These are phyloP conservation scores for Tichodroma muraria DNA, from an alignment of 2,113 vertebrate species.

Conservation along the genomic window DNA sequence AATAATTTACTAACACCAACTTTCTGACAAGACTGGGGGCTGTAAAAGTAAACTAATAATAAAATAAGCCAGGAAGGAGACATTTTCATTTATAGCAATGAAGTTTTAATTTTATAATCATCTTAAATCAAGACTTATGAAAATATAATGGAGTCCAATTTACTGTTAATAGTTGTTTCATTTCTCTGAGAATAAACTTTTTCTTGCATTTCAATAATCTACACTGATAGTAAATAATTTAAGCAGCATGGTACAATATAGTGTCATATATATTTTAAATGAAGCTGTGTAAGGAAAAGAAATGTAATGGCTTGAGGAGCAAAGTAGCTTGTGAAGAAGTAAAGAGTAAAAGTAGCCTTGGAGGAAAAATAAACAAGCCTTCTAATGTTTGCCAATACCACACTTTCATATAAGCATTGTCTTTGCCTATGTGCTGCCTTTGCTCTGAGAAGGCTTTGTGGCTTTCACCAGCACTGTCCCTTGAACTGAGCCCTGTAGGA, in stretches of 20 bases:
- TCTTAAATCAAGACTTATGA: slow-evolving; percentile 50
- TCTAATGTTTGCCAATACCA: background rate
- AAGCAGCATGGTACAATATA: background rate
- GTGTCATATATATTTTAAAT: background rate
- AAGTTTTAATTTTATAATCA: slow-evolving; percentile 39
- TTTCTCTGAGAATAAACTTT: slow-evolving; percentile 30
- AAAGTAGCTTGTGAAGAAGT: background rate
- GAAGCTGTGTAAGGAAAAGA: background rate
- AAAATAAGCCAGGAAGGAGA: background rate
- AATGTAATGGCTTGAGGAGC: background rate
- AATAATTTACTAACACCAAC: slow-evolving; percentile 14
- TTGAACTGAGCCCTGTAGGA: background rate
- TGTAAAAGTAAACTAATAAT: slow-evolving; percentile 4
- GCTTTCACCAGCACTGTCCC: background rate
- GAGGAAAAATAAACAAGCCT: background rate
- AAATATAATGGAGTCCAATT: slow-evolving; percentile 38
- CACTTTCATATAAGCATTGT: background rate
- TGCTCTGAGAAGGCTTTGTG: background rate
- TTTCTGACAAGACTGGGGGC: background rate
- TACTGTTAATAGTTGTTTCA: slow-evolving; percentile 31
- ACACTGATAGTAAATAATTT: slow-evolving; percentile 8
- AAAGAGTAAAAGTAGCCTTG: background rate
- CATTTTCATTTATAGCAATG: background rate
- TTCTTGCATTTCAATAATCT: background rate
- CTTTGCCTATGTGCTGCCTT: background rate